Conservation (phyloP, 2,113 vertebrate species). For the Colistium nudipinnis region DNA sequence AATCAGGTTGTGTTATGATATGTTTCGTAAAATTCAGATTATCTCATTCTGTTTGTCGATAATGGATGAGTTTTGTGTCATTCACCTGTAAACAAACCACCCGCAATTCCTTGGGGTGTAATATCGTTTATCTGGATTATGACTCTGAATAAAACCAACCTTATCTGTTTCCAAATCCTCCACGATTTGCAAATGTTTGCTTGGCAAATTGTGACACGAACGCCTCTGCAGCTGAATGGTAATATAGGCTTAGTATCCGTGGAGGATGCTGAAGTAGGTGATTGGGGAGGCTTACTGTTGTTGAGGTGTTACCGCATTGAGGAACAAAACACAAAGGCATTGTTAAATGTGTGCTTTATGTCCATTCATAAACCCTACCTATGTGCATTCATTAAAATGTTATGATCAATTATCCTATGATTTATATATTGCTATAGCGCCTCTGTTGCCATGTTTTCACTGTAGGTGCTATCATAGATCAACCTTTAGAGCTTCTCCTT, state of each 20-base stretch:
- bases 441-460: too few species aligned
- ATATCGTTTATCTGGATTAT: constrained; percentile 23
- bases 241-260: neutral
- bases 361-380: neutral
- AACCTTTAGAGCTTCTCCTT: constrained; percentile 35
- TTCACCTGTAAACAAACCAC: neutral
- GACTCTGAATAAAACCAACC: constrained; percentile 26
- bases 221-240: constrained; percentile 4
- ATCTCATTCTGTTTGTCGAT: neutral
- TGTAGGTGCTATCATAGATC: neutral
- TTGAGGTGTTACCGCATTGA: too few species aligned
- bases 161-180: constrained; percentile 6
- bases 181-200: constrained; percentile 12
- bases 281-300: neutral
- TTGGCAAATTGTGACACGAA: constrained; percentile 11
- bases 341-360: neutral
- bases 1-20: neutral
- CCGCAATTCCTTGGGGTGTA: constrained; percentile 10
- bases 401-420: neutral
- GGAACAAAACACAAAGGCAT: neutral
- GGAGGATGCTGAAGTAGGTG: neutral
- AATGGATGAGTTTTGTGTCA: neutral
- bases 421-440: neutral
- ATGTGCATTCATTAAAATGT: neutral
- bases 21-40: neutral